Evolutionary conservation across 2,888 invertebrate species (phyloP), one percentile per base, ranked within the genome.

Genomic region (Agonum fuliginosum): DNA sequence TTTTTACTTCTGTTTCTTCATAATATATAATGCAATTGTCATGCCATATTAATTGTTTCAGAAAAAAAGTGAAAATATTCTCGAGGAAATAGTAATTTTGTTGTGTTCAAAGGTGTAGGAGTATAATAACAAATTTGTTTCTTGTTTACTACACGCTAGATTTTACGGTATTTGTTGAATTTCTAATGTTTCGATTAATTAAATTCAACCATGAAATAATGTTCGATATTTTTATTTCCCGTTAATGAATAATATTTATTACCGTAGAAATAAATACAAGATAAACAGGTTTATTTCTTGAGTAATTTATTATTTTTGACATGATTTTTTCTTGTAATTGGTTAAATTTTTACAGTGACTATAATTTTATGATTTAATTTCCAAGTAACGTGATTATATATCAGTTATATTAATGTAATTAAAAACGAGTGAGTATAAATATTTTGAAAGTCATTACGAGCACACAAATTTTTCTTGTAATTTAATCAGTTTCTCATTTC

Each of bases 41-140:
- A 46, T 46, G 46, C 17, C 17, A 46, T 46, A 46, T 8, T 46
- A 46, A 46, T 46, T 46, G 46, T 46, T 46, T 37, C n/a, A 34
- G 14, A 14, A 43, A 17, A 17, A 46, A 46, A 46, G 46, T 46
- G 46, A 46, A 46, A 46, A 46, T 46, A 17, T 46, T 46, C 46
- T 46, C 46, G 6, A 46, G 46, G 46, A 46, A 46, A 46, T 17
- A 6, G 17, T 46, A 6, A 17, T 6, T 46, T 10, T 46, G 5
- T 14, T 46, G 10, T 46, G 46, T 46, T 46, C 8, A 17, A 3
- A 46, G 46, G 46, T 46, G 37, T 37, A 37, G 37, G 37, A 3
- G 37, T 37, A 37, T 12, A 37, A 37, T 1, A 12, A 37, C 37
- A 37, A 37, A 37, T 37, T 37, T 37, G 37, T 37, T 30, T 30